A percentile compares a stretch with the other conserved stretches of the same genome.
Conservation (phyloP, 2,797 vertebrate species). For the Diplodus puntazzo region DNA sequence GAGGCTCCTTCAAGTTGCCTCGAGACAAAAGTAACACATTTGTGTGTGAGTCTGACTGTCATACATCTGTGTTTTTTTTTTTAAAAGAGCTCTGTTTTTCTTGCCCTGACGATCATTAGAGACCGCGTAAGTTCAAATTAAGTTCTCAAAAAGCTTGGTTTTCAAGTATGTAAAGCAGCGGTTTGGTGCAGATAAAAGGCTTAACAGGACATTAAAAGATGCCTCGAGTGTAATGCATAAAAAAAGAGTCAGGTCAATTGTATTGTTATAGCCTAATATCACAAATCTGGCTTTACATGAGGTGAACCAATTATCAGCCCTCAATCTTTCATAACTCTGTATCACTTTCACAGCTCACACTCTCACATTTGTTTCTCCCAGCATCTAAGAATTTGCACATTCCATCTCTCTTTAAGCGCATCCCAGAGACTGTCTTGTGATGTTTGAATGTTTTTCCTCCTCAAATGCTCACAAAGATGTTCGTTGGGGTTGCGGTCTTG, state of each 20-base stretch:
- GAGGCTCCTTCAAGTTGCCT: not conserved
- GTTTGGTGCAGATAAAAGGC: slow-evolving; percentile 2
- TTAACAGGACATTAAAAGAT: not conserved
- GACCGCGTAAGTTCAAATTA: not conserved
- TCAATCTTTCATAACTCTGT: no score
- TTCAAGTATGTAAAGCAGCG: not conserved
- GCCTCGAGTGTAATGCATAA: slow-evolving; percentile 1
- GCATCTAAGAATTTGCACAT: slow-evolving; percentile 33
- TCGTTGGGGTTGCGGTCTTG: slow-evolving; percentile 61
- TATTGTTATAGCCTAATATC: not conserved
- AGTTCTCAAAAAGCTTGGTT: not conserved
- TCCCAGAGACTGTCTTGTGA: slow-evolving; percentile 68
- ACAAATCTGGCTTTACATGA: not conserved
- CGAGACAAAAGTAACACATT: not conserved
- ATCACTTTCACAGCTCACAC: slow-evolving; percentile 11
- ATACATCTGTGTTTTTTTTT: not conserved
- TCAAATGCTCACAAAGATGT: slow-evolving; percentile 51
- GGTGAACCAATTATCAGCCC: slow-evolving; percentile 30
- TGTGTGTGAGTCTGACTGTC: not conserved
- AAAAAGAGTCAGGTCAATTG: not conserved
- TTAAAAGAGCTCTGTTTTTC: not conserved
- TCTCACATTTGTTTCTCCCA: not conserved
- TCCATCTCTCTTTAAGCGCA: slow-evolving; percentile 40
- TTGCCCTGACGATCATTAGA: not conserved
- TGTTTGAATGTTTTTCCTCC: slow-evolving; percentile 32